Base-by-base conservation (phyloP, 2,113 vertebrate species). In the Myodes glareolus region DNA sequence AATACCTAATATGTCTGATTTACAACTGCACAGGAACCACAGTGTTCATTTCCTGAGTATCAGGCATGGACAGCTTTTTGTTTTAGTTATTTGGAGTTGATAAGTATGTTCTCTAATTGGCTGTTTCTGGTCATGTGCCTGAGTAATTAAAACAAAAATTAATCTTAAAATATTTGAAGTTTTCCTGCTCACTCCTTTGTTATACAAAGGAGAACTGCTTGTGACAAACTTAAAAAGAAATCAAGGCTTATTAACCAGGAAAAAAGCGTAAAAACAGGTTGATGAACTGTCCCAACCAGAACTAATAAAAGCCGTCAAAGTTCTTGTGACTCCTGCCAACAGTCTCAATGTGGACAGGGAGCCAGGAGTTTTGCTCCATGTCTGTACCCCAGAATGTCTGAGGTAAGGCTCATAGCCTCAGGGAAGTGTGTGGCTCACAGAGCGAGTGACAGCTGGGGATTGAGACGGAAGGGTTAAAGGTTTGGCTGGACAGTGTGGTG, bases 1-100 rank as follows among this genome's bases (percentile, higher is more conserved):
- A 96, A 97, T 96, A 94, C 88, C 73, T 97, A 95, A 96, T 94
- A 96, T 96, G 94, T 96, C 95, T 97, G 96, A 97, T 96, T 96
- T 97, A 97, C 91, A 97, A 95, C 91, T 98, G 96, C 90, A 84
- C 52, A 93, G 88, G 93, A 98, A 81, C 50, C 70, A 84, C 0
- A 3, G 82, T 94, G 68, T 88, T 97, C 89, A 61, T 94, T 98
- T 96, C 95, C 96, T 97, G 58, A 95, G 52, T 72, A 50, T 73
- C 92, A 95, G 93, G 91, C 78, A 94, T 91, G 90, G 93, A 70
- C 96, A 97, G 78, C 82, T 94, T 96, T 95, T 84, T 93, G 61
- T 97, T 95, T 96, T 85, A 91, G 78, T 90, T 96, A 96, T 82
- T 93, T 76, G 45, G 88, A 95, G 97, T 96, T 95, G 88, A 77